These are phyloP conservation scores for Agrochola litura DNA, from an alignment of 2,888 invertebrate genomes.

Conservation along the genomic window DNA sequence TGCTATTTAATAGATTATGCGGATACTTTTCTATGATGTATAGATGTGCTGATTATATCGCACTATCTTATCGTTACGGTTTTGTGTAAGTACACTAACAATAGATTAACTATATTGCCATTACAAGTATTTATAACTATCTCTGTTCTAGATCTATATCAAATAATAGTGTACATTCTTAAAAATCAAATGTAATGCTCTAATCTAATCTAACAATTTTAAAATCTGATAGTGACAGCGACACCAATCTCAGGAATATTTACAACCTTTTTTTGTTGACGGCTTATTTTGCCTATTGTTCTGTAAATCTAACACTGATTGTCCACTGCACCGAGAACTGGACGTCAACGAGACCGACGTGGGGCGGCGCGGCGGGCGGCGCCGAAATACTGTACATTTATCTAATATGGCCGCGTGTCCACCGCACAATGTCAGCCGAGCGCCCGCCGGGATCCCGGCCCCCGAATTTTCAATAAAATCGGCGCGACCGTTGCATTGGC, in stretches of 20 bases:
- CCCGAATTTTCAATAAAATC: too few relatives aligned
- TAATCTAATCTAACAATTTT: slow-evolving; percentile 28
- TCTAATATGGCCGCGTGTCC: too few relatives aligned
- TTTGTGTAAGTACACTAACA: slow-evolving; percentile 27
- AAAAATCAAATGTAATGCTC: slow-evolving; percentile 34
- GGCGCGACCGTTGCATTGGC: too few relatives aligned
- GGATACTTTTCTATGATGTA: slow-evolving; percentile 34
- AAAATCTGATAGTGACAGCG: slow-evolving; percentile 20
- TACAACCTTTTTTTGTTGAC: background rate
- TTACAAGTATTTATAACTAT: slow-evolving; percentile 46
- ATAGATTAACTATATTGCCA: slow-evolving; percentile 50
- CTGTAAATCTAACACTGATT: background rate
- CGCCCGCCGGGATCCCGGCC: too few relatives aligned
- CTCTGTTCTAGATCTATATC: slow-evolving; percentile 45
- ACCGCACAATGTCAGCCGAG: too few relatives aligned
- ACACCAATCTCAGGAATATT: background rate
- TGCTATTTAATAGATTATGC: slow-evolving; percentile 7
- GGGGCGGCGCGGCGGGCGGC: too few relatives aligned
- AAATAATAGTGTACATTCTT: slow-evolving; percentile 25
- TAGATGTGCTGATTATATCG: slow-evolving; percentile 34
- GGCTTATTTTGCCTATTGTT: background rate
- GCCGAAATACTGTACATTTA: too few relatives aligned
- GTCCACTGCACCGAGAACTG: too few relatives aligned
- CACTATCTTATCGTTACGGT: slow-evolving; percentile 40
- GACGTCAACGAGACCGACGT: too few relatives aligned